A percentile compares a stretch with the other conserved stretches of the same genome.
Evolutionary conservation across 92 coral and sea anemone species (phyloP).

Genomic region (Paramuricea clavata): DNA sequence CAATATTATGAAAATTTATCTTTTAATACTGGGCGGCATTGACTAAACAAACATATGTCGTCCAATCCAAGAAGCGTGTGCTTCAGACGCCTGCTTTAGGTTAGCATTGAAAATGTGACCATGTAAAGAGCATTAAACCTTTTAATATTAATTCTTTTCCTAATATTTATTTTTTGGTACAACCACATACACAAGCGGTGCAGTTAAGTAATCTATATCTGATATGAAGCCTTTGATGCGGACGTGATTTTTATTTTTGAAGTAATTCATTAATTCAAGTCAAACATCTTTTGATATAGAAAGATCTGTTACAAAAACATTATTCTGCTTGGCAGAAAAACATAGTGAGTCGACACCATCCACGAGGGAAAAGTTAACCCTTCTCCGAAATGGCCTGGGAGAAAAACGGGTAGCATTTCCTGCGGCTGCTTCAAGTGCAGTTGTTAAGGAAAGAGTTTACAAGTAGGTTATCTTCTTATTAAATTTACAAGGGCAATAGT

Average conservation of each 20-base stretch:
- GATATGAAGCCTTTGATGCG: too few species aligned
- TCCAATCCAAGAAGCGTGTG: too few species aligned
- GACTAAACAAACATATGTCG: too few species aligned
- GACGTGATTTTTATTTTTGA: not conserved
- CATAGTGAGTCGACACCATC: not conserved
- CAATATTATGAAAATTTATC: too few species aligned
- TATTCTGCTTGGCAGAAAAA: constrained; percentile 1
- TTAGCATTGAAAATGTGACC: too few species aligned
- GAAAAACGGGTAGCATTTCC: constrained; percentile 14
- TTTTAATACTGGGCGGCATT: too few species aligned
- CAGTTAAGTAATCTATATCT: not conserved
- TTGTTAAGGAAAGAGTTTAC: not conserved
- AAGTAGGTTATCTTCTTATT: not conserved
- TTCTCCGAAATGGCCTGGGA: not conserved
- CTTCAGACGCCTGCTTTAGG: too few species aligned
- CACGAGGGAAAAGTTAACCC: not conserved
- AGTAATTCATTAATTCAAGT: not conserved
- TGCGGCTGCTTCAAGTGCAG: not conserved
- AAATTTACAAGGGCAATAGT: not conserved
- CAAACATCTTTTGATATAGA: not conserved
- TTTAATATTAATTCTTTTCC: too few species aligned
- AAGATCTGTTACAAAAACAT: not conserved
- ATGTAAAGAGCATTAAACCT: too few species aligned
- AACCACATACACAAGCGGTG: too few species aligned
- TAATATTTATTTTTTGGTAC: too few species aligned